Percentiles rank a stretch among this genome's conserved stretches.
These are phyloP conservation scores for Mustelus asterias DNA, from an alignment of 2,113 vertebrate genomes.

Conservation along the genomic window DNA sequence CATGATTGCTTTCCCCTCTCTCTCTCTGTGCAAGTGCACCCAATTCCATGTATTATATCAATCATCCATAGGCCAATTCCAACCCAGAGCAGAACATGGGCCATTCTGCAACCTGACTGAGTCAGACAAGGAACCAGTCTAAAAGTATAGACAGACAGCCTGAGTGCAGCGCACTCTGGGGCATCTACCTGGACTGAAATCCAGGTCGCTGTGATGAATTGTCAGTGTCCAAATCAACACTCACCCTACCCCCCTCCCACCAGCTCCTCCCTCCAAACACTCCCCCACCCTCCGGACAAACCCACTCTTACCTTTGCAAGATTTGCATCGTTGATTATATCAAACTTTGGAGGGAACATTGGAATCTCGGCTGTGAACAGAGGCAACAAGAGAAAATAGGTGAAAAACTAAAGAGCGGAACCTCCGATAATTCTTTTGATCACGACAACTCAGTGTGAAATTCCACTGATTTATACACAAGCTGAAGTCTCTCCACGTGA, in stretches of 20 bases:
- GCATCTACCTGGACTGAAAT: no score
- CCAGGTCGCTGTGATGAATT: not conserved
- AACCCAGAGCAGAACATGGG: not conserved
- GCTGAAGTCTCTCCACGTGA: no score
- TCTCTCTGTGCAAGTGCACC: not conserved
- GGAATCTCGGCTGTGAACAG: slow-evolving; percentile 61
- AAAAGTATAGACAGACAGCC: not conserved
- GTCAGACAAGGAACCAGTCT: not conserved
- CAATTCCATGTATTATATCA: not conserved
- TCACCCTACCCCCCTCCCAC: no score
- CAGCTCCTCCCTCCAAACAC: not conserved
- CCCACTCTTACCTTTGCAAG: slow-evolving; percentile 67
- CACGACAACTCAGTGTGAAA: not conserved
- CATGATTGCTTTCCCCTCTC: not conserved
- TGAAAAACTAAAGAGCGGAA: not conserved
- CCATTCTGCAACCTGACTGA: not conserved
- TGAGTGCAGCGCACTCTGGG: not conserved
- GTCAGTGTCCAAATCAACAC: not conserved
- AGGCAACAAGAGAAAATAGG: not conserved
- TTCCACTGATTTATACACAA: not conserved
- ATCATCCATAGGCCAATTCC: not conserved
- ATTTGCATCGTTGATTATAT: slow-evolving; percentile 68
- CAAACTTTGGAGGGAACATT: slow-evolving; percentile 66
- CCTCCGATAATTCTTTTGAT: no score
- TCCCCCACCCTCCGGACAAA: not conserved